Evolutionary conservation across 2,888 invertebrate genomes (phyloP), one percentile per base, ranked within the genome.

Genomic region (Ectemnius lituratus): DNA sequence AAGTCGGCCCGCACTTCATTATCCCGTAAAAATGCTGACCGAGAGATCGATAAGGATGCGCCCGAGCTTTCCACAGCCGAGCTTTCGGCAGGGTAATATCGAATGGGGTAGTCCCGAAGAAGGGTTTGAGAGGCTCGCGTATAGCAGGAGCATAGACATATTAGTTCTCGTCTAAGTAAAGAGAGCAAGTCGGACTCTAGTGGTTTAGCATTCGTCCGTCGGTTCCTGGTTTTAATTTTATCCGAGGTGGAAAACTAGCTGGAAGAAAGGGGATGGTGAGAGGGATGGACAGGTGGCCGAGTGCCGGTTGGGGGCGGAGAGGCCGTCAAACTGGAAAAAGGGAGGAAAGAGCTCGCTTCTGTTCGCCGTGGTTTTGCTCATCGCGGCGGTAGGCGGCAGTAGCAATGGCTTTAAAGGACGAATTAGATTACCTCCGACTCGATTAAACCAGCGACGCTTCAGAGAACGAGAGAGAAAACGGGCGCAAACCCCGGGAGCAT

Each of bases 381-480:
- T 70, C 71, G 67, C 59, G 59, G 64, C 65, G 79, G 37, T 37
- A 6, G 37, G 67, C 62, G 59, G 62, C 65, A 78, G 68, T 72
- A 75, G 64, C 67, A 71, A 63, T 46, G 73, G 61, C 79, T 79
- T 76, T 77, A 77, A 79, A 82, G 81, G 81, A 81, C 79, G 82
- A 83, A 83, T 83, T 83, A 83, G 84, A 83, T 83, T 83, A 83
- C 76, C 83, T 59, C 73, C 83, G 80, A 83, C 83, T 83, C 83
- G 83, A 81, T 83, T 83, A 81, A 82, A 83, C 81, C 75, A 73
- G 73, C 80, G 79, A 80, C 79, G 73, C 80, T 78, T 75, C 74
- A 76, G 76, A 16, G 69, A 37, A 37, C 37, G 37, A 37, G 37
- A 37, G 37, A 37, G 37, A 37, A 11, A 37, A 11, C 5, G 37